These are phyloP conservation scores for Catharus fuscescens DNA, from an alignment of 2,113 vertebrate species.

Conservation along the genomic window DNA sequence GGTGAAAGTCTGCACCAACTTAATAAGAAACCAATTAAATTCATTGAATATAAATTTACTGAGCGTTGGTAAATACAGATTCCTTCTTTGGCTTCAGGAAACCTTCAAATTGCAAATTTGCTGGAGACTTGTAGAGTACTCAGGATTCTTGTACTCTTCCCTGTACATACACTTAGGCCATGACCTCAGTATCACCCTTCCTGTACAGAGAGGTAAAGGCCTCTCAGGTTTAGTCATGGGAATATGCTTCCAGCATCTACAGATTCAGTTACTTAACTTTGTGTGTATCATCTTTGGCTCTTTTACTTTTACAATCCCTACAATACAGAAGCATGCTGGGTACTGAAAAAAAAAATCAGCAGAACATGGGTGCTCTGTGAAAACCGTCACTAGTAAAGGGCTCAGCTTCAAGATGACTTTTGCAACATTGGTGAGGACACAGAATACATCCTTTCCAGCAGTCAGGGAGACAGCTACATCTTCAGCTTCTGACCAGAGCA, in stretches of 20 bases:
- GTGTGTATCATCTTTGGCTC: background rate
- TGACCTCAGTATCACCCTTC: background rate
- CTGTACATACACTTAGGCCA: no score
- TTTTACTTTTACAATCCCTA: background rate
- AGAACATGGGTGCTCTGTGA: background rate
- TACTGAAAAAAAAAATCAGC: background rate
- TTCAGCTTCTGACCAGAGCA: background rate
- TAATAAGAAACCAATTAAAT: background rate
- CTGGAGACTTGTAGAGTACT: background rate
- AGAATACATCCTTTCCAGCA: background rate
- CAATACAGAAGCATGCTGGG: background rate
- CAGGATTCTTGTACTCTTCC: background rate
- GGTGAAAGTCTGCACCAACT: background rate
- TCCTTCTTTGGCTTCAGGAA: background rate
- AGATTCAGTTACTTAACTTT: background rate
- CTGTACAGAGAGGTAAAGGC: background rate
- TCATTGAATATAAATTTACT: background rate
- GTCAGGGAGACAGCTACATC: background rate
- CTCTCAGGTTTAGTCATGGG: background rate
- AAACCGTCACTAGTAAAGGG: background rate
- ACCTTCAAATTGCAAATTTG: background rate
- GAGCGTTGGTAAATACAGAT: background rate
- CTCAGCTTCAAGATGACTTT: background rate
- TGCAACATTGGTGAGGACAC: background rate
- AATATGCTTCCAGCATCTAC: background rate